Evolutionary conservation across 53 echinoderm and acorn worm species (phyloP).

Genomic region (Stichopus horrens): DNA sequence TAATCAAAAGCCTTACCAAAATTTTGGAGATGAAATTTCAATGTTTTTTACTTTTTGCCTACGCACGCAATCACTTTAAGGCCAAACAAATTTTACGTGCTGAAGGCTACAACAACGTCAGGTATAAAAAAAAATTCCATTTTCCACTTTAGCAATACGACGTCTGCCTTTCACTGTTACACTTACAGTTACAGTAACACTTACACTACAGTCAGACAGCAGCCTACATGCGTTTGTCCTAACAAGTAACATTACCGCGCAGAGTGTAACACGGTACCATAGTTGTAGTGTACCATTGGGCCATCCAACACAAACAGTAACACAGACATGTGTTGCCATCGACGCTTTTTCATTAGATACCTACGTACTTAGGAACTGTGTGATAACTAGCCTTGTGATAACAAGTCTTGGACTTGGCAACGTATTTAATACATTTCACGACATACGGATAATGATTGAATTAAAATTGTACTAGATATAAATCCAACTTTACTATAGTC

Average conservation of each 20-base stretch:
- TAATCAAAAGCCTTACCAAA: no score
- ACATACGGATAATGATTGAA: neutral
- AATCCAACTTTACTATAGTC: neutral
- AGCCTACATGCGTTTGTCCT: no score
- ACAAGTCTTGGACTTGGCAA: neutral
- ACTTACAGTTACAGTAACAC: no score
- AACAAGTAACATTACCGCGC: neutral
- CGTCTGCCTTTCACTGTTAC: no score
- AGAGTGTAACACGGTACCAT: neutral
- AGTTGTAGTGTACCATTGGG: neutral
- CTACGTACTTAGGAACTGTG: neutral
- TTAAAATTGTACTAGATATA: neutral
- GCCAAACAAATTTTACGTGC: no score
- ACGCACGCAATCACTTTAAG: no score
- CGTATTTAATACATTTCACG: neutral
- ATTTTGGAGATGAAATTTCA: no score
- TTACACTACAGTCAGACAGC: neutral
- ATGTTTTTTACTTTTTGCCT: no score
- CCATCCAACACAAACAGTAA: neutral
- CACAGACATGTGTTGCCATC: slow-evolving; percentile 48
- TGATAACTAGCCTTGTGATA: neutral
- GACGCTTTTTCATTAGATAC: slow-evolving; percentile 17
- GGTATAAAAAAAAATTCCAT: no score
- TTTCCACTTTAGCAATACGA: no score
- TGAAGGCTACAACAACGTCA: no score